These are phyloP conservation scores for Brienomyrus longianalis DNA, from an alignment of 2,113 vertebrate species.

Conservation along the genomic window DNA sequence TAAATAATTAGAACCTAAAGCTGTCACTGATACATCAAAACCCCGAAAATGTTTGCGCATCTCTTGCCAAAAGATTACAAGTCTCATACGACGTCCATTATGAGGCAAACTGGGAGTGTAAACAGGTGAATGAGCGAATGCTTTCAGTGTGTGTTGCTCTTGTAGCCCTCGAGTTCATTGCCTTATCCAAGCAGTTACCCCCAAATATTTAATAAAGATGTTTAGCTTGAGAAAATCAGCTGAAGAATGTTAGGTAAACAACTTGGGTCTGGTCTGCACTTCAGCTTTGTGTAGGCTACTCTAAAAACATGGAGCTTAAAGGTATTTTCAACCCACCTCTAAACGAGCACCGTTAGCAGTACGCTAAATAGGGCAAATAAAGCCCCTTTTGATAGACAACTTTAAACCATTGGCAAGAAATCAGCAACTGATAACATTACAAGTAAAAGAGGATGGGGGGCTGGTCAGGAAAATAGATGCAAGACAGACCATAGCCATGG, in stretches of 20 bases:
- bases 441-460: background rate
- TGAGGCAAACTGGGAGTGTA: background rate
- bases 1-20: background rate
- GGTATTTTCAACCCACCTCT: background rate
- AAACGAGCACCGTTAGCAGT: background rate
- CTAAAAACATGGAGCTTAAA: background rate
- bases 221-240: background rate
- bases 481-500: background rate
- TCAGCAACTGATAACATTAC: background rate
- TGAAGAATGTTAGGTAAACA: background rate
- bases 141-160: background rate
- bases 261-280: background rate
- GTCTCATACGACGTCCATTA: background rate
- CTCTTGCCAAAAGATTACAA: background rate
- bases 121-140: background rate
- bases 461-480: background rate
- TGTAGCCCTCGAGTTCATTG: background rate
- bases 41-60: background rate
- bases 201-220: background rate
- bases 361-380: background rate
- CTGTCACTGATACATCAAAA: background rate
- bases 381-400: background rate
- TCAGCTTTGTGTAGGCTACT: background rate
- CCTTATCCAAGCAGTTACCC: background rate
- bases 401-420: background rate